phyloP scores from a whole-genome alignment of 2,797 vertebrate genomes.

The Sparidentex hasta region DNA sequence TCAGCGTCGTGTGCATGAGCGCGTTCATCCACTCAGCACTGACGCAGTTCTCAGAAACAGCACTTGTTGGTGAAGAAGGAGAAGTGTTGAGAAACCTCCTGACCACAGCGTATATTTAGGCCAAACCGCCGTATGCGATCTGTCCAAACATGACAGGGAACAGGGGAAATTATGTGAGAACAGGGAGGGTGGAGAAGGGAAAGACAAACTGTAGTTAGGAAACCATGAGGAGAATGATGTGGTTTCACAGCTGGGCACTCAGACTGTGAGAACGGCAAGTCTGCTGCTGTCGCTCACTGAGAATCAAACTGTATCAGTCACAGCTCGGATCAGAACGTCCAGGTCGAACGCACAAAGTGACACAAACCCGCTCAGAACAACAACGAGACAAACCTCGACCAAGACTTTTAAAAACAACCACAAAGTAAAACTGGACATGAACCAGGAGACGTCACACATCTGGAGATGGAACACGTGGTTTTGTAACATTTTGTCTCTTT shows the following conservation, averaged over 20 bases:
- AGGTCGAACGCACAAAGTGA: neutral
- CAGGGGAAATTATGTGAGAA: constrained; percentile 34
- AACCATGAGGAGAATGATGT: constrained; percentile 54
- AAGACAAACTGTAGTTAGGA: constrained; percentile 50
- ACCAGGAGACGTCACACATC: neutral
- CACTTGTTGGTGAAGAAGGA: constrained; percentile 25
- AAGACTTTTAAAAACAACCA: neutral
- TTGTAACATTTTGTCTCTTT: no score
- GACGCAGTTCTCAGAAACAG: constrained; percentile 52
- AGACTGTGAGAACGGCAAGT: constrained; percentile 16
- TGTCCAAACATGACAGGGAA: constrained; percentile 67
- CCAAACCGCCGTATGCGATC: constrained; percentile 60
- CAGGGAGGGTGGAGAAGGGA: constrained; percentile 45
- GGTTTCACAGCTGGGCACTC: constrained; percentile 59
- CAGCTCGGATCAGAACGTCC: constrained; percentile 8
- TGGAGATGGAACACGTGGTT: no score
- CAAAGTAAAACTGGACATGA: neutral
- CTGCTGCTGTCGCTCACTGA: neutral
- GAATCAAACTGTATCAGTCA: constrained; percentile 5
- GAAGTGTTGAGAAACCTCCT: constrained; percentile 58
- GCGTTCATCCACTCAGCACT: neutral
- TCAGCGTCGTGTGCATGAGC: neutral
- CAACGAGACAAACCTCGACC: no score
- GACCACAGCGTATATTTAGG: constrained; percentile 35
- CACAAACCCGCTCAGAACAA: no score